These are phyloP conservation scores for Ametastegia equiseti DNA, from an alignment of 2,888 invertebrate genomes.

Conservation along the genomic window DNA sequence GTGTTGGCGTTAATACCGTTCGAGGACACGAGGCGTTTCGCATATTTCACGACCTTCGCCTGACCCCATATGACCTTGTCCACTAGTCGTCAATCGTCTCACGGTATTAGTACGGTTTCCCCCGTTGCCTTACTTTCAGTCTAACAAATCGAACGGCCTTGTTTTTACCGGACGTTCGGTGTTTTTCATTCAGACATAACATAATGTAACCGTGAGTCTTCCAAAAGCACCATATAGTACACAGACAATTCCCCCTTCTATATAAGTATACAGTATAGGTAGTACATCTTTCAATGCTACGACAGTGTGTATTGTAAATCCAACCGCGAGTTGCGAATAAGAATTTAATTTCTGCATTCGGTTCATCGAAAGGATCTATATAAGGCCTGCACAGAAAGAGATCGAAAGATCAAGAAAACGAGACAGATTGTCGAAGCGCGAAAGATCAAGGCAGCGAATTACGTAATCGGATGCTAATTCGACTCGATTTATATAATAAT, in stretches of 20 bases:
- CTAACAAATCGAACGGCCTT: background rate
- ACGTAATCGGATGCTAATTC: constrained; percentile 10
- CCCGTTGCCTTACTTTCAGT: constrained; percentile 12
- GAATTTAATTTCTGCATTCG: too few species aligned
- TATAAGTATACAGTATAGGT: too few species aligned
- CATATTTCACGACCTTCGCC: constrained; percentile 11
- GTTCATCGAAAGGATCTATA: too few species aligned
- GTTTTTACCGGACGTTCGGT: background rate
- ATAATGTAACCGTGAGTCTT: too few species aligned
- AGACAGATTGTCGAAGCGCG: background rate
- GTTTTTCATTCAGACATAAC: background rate
- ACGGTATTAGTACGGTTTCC: constrained; percentile 7
- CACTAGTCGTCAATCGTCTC: background rate
- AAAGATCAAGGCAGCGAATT: background rate
- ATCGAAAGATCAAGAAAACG: too few species aligned
- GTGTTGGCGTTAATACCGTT: background rate
- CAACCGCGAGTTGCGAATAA: too few species aligned
- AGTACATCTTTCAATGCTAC: too few species aligned
- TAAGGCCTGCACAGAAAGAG: too few species aligned
- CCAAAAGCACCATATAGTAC: too few species aligned
- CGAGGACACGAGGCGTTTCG: constrained; percentile 18
- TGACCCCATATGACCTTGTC: constrained; percentile 23
- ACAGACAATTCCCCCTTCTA: too few species aligned
- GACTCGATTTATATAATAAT: background rate
- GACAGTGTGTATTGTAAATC: too few species aligned